These are phyloP conservation scores for Columba guinea DNA, from an alignment of 2,797 vertebrate genomes.

Conservation along the genomic window DNA sequence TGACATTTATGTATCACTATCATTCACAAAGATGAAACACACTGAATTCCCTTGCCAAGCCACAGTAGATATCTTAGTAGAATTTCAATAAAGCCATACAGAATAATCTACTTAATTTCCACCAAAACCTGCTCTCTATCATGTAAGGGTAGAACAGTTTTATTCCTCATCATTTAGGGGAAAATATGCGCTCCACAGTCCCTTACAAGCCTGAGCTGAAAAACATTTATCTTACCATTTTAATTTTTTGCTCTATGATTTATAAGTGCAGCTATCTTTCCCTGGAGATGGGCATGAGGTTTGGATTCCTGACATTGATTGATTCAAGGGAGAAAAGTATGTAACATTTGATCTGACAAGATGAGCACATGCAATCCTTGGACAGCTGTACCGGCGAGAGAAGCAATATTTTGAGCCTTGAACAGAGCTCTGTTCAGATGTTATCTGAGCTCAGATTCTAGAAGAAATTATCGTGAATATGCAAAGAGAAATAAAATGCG, in stretches of 20 bases:
- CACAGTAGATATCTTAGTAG: background rate
- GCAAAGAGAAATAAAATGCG: background rate
- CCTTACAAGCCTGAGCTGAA: background rate
- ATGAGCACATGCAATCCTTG: background rate
- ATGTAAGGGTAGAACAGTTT: background rate
- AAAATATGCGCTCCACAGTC: background rate
- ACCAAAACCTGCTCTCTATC: background rate
- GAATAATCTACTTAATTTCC: slow-evolving; percentile 38
- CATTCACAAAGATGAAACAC: slow-evolving; percentile 31
- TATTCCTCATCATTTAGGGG: background rate
- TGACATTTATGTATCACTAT: slow-evolving; percentile 53
- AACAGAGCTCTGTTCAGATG: background rate
- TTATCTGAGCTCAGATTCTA: background rate
- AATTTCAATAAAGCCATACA: slow-evolving; percentile 40
- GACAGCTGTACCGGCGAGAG: background rate
- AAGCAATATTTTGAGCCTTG: background rate
- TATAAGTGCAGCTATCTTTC: background rate
- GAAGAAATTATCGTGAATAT: background rate
- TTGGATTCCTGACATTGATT: background rate
- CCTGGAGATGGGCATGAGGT: background rate
- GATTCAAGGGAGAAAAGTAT: background rate
- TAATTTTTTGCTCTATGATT: background rate
- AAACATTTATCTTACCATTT: background rate
- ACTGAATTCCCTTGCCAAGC: slow-evolving; percentile 11
- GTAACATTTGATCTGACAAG: slow-evolving; percentile 20